Base-by-base conservation (phyloP, 1,140 invertebrate genomes). In the Bombus sylvicola region DNA sequence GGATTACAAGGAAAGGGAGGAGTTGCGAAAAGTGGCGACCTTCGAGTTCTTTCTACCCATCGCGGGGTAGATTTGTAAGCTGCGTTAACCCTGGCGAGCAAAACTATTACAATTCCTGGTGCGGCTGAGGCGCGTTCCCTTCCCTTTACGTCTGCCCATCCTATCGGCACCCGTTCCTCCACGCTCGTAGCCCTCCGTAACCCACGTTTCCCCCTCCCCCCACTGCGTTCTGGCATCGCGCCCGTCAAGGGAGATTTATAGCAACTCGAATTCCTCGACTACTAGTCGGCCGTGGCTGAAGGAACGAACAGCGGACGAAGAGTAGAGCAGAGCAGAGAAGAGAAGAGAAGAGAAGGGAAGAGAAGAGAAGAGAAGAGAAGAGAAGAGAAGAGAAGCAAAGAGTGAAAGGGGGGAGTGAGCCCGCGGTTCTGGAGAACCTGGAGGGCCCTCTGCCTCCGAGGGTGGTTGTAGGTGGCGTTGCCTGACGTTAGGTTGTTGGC, bases 211-310 rank as follows among this genome's bases (percentile, higher is more conserved):
- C 80, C 83, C 77, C 84, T 57, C 84, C 81, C 82, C 57, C 80
- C 37, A 69, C 28, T 13, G 64, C 89, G 87, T 90, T 93, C 85
- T 90, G 89, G 89, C 88, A 91, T 91, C 90, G 87, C 89, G 87
- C 89, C 89, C 89, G 89, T 95, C 94, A 95, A 93, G 94, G 91
- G 92, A 95, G 94, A 95, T 95, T 95, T 95, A 95, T 95, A 94
- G 94, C 91, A 95, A 95, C 94, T 95, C 94, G 94, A 95, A 95
- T 91, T 91, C 88, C 90, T 91, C 94, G 94, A 94, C 94, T 95
- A 94, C 93, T 93, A 95, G 94, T 95, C 93, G 94, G 94, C 93
- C 93, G 94, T 95, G 93, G 93, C 92, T 91, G 91, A 81, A 87
- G 88, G 88, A 81, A 85, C 87, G 88, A 88, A 79, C 89, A 86